These are phyloP conservation scores for Microchirus variegatus DNA, from an alignment of 2,797 vertebrate species.

Conservation along the genomic window DNA sequence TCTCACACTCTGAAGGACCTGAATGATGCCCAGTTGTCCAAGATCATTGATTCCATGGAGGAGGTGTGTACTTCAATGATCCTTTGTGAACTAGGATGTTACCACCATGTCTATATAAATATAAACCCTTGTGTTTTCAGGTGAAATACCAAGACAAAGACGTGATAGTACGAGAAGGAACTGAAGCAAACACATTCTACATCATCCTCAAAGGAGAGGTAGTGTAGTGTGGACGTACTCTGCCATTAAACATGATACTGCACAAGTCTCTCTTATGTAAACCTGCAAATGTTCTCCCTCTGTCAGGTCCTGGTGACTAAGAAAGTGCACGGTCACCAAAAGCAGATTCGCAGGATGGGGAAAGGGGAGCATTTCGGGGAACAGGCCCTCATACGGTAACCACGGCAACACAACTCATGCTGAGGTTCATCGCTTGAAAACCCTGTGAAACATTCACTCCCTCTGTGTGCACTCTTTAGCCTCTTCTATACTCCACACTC, in stretches of 20 bases:
- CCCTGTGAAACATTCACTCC: slow-evolving; percentile 9
- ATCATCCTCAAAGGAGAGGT: slow-evolving; percentile 88
- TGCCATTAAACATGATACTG: not conserved
- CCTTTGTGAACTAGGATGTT: not conserved
- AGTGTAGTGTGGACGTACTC: not conserved
- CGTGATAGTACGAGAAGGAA: slow-evolving; percentile 83
- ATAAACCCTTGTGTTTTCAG: slow-evolving; percentile 52
- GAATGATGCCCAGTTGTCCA: slow-evolving; percentile 81
- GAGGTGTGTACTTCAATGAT: slow-evolving; percentile 71
- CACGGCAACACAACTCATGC: slow-evolving; percentile 49
- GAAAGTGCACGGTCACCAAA: slow-evolving; percentile 76
- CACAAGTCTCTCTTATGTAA: not conserved
- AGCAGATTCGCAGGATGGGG: slow-evolving; percentile 81
- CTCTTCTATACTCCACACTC: slow-evolving; percentile 8
- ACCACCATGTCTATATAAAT: not conserved
- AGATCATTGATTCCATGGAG: slow-evolving; percentile 87
- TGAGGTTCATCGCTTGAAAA: slow-evolving; percentile 21
- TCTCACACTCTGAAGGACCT: slow-evolving; percentile 83
- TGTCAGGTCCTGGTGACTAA: slow-evolving; percentile 83
- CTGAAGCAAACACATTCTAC: slow-evolving; percentile 84
- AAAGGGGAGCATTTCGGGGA: slow-evolving; percentile 87
- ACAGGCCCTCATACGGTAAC: slow-evolving; percentile 86
- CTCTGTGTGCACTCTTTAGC: slow-evolving; percentile 3
- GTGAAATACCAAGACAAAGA: slow-evolving; percentile 83
- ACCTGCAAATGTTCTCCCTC: not conserved